Conservation (phyloP, 2,888 invertebrate species). For the Cepaea hortensis region DNA sequence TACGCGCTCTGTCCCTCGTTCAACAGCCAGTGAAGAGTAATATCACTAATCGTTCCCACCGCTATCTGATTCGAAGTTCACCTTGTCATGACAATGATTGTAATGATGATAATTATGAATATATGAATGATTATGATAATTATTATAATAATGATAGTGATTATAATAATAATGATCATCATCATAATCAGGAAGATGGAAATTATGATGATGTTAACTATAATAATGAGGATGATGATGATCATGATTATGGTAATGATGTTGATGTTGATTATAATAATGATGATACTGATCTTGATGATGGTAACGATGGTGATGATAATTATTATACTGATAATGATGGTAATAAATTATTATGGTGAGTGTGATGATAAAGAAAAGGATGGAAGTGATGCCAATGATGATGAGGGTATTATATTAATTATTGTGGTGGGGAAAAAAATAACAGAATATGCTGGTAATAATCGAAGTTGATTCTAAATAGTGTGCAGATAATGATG, state of each 20-base stretch:
- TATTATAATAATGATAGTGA: background rate
- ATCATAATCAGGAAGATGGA: background rate
- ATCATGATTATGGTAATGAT: background rate
- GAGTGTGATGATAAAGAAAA: background rate
- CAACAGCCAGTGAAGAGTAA: too few species aligned
- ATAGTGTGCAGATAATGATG: too few species aligned
- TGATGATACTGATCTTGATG: background rate
- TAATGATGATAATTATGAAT: background rate
- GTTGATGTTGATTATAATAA: background rate
- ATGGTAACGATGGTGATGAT: background rate
- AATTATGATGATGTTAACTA: background rate
- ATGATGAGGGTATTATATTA: background rate
- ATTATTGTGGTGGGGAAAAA: too few species aligned
- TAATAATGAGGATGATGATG: background rate
- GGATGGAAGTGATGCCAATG: background rate
- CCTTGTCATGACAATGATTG: background rate
- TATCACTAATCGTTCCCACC: too few species aligned
- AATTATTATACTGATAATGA: background rate
- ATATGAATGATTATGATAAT: background rate
- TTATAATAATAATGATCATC: background rate
- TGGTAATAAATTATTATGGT: background rate
- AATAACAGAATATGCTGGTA: too few species aligned
- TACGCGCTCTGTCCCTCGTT: too few species aligned
- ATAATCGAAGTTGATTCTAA: too few species aligned
- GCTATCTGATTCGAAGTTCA: too few species aligned